phyloP scores from a whole-genome alignment of 2,113 vertebrate species.

The Ptilonorhynchus violaceus region DNA sequence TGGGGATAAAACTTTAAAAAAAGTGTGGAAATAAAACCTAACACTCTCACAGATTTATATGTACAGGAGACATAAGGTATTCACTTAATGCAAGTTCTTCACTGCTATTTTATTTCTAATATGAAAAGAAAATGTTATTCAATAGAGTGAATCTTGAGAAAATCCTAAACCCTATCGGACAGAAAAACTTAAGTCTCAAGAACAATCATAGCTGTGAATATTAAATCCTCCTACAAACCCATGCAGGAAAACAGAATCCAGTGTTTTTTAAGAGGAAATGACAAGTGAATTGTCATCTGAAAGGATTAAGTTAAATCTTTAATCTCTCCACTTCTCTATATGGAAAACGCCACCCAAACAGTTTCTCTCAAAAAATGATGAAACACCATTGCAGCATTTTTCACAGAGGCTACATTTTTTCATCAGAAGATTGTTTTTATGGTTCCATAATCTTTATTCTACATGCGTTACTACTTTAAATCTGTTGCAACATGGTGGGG shows the following conservation, averaged over 20 bases:
- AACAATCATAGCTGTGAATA: neutral
- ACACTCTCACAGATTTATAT: neutral
- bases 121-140: neutral
- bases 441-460: neutral
- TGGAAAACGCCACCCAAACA: neutral
- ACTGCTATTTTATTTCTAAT: neutral
- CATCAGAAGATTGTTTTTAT: neutral
- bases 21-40: neutral
- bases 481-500: neutral
- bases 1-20: neutral
- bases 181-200: neutral
- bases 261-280: slow-evolving; percentile 18
- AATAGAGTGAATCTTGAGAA: neutral
- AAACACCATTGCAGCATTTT: neutral
- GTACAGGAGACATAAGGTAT: neutral
- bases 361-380: neutral
- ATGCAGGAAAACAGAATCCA: neutral
- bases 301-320: slow-evolving; percentile 42
- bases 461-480: neutral
- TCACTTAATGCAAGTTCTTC: neutral
- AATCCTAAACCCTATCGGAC: neutral
- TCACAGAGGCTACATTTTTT: neutral
- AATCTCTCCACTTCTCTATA: neutral
- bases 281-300: slow-evolving; percentile 9
- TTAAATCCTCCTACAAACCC: neutral